phyloP scores from a whole-genome alignment of 2,888 invertebrate species.

The Acronicta psi region DNA sequence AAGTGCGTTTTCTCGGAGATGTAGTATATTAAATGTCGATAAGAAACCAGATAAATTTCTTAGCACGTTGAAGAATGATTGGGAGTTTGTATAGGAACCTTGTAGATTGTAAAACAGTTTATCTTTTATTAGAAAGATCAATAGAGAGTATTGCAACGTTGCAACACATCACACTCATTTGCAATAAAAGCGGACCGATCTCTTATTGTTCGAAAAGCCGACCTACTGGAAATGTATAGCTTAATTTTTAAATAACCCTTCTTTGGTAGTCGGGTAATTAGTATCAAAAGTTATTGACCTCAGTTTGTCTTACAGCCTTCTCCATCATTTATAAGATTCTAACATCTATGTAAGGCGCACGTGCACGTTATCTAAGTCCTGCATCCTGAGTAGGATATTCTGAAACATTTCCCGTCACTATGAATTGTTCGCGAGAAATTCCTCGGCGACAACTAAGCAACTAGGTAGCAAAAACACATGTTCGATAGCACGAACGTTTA shows the following conservation, averaged over 20 bases:
- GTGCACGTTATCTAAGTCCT: constrained; percentile 12
- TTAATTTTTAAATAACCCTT: no score
- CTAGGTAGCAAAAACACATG: constrained; percentile 60
- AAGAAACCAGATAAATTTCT: constrained; percentile 21
- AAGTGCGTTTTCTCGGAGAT: constrained; percentile 44
- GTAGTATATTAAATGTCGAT: constrained; percentile 27
- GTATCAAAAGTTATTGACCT: no score
- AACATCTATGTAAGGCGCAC: constrained; percentile 3
- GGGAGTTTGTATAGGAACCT: constrained; percentile 14
- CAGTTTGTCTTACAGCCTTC: background rate
- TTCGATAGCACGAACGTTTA: constrained; percentile 61
- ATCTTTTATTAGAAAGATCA: no score
- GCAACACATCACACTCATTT: no score
- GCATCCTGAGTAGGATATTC: constrained; percentile 36
- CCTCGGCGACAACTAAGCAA: constrained; percentile 26
- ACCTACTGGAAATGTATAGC: no score
- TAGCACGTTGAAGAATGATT: constrained; percentile 22
- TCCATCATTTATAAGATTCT: background rate
- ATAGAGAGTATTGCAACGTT: no score
- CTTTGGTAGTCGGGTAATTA: no score
- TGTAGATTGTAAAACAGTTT: constrained; percentile 17
- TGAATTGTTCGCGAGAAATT: constrained; percentile 39
- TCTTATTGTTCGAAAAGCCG: no score
- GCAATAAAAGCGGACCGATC: no score
- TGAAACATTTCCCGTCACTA: constrained; percentile 45